Percentiles rank a stretch among this genome's conserved stretches.
phyloP scores from a whole-genome alignment of 2,888 invertebrate genomes.

The Drosophila subquinaria region DNA sequence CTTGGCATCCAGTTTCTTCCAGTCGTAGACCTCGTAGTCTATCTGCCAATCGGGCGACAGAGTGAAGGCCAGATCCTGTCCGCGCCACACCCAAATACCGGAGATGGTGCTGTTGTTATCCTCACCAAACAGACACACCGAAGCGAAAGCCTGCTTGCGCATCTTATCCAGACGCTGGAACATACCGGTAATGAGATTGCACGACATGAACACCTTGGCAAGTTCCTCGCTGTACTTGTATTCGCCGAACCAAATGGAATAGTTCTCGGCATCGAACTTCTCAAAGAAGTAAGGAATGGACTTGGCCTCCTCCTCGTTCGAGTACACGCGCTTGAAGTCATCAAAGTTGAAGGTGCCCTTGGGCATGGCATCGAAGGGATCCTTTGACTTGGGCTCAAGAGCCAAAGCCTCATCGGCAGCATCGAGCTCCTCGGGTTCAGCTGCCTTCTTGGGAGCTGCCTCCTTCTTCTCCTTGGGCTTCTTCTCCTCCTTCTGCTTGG shows the following conservation, averaged over 20 bases:
- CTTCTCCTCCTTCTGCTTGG: conserved; percentile 84
- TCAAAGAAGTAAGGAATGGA: conserved; percentile 99
- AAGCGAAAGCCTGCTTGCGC: conserved; percentile 98
- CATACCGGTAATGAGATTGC: conserved; percentile 99
- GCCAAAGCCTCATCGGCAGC: conserved; percentile 90
- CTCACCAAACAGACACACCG: conserved; percentile 95
- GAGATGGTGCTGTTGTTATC: conserved; percentile 97
- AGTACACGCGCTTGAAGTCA: conserved; percentile 98
- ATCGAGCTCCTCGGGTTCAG: conserved; percentile 88
- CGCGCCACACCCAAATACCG: conserved; percentile 99
- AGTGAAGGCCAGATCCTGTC: conserved; percentile 96
- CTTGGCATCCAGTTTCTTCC: conserved; percentile 96
- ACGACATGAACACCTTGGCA: conserved; percentile 97
- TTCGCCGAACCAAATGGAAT: conserved; percentile 98
- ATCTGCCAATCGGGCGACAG: conserved; percentile 97
- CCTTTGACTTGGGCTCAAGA: conserved; percentile 93
- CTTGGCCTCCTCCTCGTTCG: conserved; percentile 96
- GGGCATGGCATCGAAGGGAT: conserved; percentile 96
- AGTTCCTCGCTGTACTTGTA: conserved; percentile 98
- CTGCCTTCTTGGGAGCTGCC: conserved; percentile 86
- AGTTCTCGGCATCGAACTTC: conserved; percentile 97
- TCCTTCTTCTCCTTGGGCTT: conserved; percentile 85
- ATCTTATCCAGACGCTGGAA: conserved; percentile 99
- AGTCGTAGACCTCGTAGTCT: conserved; percentile 98
- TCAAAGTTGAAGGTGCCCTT: conserved; percentile 98